A percentile compares a stretch with the other conserved stretches of the same genome.
These are phyloP conservation scores for Gymnocephalus cernua DNA, from an alignment of 2,113 vertebrate genomes.

Conservation along the genomic window DNA sequence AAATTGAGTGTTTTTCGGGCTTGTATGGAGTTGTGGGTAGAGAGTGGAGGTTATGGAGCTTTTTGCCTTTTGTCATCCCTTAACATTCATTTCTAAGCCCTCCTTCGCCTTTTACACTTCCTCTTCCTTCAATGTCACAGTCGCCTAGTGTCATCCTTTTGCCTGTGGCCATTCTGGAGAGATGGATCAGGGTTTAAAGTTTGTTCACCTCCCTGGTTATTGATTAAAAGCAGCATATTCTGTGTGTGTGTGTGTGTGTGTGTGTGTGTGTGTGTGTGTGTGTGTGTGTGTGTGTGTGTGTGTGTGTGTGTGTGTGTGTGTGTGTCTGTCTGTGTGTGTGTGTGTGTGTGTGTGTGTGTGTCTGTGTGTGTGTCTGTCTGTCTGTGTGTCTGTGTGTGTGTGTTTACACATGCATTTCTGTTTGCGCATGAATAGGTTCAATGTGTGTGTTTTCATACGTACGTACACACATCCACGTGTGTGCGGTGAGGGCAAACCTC, in stretches of 20 bases:
- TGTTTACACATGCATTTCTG: slow-evolving; percentile 14
- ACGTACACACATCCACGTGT: slow-evolving; percentile 38
- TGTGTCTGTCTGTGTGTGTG: neutral
- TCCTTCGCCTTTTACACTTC: slow-evolving; percentile 70
- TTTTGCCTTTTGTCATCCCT: slow-evolving; percentile 75
- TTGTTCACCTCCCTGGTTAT: slow-evolving; percentile 57
- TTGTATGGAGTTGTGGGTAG: slow-evolving; percentile 64
- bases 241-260: neutral
- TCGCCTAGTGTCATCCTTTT: slow-evolving; percentile 56
- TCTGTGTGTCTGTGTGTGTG: too few relatives aligned
- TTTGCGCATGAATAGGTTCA: slow-evolving; percentile 42
- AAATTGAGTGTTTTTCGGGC: slow-evolving; percentile 46
- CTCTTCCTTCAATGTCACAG: slow-evolving; percentile 68
- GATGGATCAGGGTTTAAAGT: slow-evolving; percentile 68
- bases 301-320: neutral
- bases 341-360: slow-evolving; percentile 9
- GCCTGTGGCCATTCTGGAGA: slow-evolving; percentile 65
- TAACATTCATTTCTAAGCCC: slow-evolving; percentile 74
- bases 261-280: slow-evolving; percentile 8
- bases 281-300: neutral
- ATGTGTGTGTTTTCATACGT: slow-evolving; percentile 43
- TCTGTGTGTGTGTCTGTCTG: slow-evolving; percentile 18
- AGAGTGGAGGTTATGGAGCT: slow-evolving; percentile 80
- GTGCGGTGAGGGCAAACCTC: slow-evolving; percentile 75
- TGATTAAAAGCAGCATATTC: slow-evolving; percentile 38